Evolutionary conservation across 2,113 vertebrate genomes (phyloP).

Genomic region (Muntiacus muntjak): DNA sequence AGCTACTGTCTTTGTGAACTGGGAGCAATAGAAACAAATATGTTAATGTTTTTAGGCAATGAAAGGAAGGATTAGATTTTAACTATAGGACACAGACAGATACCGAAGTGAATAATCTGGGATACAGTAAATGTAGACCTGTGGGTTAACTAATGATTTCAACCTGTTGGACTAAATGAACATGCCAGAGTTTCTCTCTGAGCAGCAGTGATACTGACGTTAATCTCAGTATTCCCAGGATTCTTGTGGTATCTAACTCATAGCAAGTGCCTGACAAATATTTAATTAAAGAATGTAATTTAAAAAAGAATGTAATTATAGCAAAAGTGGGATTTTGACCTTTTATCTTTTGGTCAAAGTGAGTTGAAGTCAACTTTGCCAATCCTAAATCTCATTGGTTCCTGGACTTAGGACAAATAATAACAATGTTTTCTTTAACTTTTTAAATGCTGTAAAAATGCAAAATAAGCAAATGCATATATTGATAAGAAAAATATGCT

Average conservation of each 20-base stretch:
- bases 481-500: neutral
- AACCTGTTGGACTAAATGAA: neutral
- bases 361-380: neutral
- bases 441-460: conserved; percentile 3
- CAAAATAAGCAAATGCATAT: neutral
- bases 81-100: neutral
- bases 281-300: neutral
- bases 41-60: neutral
- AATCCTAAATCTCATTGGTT: neutral
- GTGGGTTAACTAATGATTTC: neutral
- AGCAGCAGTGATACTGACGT: neutral
- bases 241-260: neutral
- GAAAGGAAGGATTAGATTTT: neutral
- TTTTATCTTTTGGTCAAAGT: neutral
- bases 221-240: neutral
- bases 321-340: neutral
- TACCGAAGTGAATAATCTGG: neutral
- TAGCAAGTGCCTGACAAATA: neutral
- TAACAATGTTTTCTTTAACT: neutral
- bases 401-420: neutral
- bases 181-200: neutral
- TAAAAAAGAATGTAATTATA: neutral
- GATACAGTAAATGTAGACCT: neutral
- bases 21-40: neutral
- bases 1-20: neutral